A percentile compares a stretch with the other conserved stretches of the same genome.
These are phyloP conservation scores for Lottia gigantea DNA, from an alignment of 2,888 invertebrate genomes.

Conservation along the genomic window DNA sequence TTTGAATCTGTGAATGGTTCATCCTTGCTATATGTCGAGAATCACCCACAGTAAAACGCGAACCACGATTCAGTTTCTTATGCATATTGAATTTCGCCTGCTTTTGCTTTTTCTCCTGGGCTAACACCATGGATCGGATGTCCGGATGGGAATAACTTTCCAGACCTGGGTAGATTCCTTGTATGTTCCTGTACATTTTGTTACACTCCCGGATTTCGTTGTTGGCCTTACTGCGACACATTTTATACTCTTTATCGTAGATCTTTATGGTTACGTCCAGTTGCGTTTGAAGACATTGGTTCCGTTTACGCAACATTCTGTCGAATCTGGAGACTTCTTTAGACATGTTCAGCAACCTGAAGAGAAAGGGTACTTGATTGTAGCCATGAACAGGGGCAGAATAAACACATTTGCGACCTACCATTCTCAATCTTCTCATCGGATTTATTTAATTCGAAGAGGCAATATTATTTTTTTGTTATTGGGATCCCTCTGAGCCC, in stretches of 20 bases:
- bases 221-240: conserved; percentile 1
- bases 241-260: conserved; percentile 15
- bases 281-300: conserved; percentile 16
- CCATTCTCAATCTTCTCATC: no score
- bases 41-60: not conserved
- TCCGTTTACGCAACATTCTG: conserved; percentile 20
- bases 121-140: conserved; percentile 11
- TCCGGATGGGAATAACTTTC: conserved; percentile 21
- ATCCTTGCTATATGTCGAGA: not conserved
- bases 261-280: conserved; percentile 16
- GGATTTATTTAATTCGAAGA: no score
- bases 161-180: conserved; percentile 12
- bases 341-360: not conserved
- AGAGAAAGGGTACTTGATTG: not conserved
- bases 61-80: not conserved
- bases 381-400: no score
- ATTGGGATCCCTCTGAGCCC: no score
- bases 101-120: not conserved
- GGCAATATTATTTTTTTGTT: no score
- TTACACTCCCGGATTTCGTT: conserved; percentile 11
- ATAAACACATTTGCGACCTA: no score
- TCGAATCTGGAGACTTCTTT: conserved; percentile 16
- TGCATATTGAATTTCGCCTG: not conserved
- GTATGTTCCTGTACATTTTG: conserved; percentile 10
- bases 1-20: not conserved